phyloP scores from a whole-genome alignment of 2,797 vertebrate species.

The Microhierax caerulescens region DNA sequence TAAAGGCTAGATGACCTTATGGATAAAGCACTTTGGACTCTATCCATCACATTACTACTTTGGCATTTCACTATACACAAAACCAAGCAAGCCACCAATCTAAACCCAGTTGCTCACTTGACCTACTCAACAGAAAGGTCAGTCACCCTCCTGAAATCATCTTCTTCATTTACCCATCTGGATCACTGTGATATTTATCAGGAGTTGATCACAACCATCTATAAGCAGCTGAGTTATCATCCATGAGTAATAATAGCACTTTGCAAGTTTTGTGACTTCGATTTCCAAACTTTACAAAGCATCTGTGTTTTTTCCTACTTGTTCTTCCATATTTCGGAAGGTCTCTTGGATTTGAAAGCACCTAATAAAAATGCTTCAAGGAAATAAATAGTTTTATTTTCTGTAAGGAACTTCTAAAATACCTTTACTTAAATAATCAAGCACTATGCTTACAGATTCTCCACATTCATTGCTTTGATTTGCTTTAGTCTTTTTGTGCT shows the following conservation, averaged over 20 bases:
- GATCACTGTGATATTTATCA: background rate
- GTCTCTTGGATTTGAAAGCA: background rate
- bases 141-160: background rate
- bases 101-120: background rate
- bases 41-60: background rate
- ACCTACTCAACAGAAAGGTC: conserved; percentile 36
- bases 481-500: background rate
- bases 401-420: background rate
- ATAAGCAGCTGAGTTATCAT: background rate
- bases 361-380: background rate
- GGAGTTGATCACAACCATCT: background rate
- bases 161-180: background rate
- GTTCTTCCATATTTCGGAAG: background rate
- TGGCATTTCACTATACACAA: background rate
- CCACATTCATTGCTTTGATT: background rate
- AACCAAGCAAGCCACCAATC: background rate
- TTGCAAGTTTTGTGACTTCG: background rate
- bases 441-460: background rate
- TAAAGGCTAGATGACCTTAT: background rate
- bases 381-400: background rate
- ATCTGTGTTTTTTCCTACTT: background rate
- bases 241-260: background rate
- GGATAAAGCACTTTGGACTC: background rate
- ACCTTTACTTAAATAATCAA: background rate
- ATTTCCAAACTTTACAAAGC: background rate